A percentile compares a stretch with the other conserved stretches of the same genome.
phyloP scores from a whole-genome alignment of 2,113 vertebrate species.

The Grallaria varia region DNA sequence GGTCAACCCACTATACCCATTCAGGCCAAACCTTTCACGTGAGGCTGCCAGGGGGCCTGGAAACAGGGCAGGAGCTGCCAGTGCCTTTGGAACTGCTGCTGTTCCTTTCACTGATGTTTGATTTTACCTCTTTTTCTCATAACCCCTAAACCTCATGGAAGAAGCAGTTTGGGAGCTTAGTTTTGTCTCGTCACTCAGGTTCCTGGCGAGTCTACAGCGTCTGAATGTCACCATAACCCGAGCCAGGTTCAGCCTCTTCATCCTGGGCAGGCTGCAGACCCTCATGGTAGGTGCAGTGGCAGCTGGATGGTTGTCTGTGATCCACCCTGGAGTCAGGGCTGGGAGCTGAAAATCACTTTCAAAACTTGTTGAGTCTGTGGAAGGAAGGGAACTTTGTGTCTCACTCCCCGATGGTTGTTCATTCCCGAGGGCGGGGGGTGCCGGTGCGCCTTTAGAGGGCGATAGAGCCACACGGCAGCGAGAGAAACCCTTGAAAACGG shows the following conservation, averaged over 20 bases:
- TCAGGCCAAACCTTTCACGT: background rate
- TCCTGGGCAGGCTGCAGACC: slow-evolving; percentile 82
- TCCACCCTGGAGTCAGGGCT: background rate
- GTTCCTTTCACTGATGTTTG: background rate
- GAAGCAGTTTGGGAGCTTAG: background rate
- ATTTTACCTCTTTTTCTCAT: background rate
- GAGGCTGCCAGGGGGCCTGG: background rate
- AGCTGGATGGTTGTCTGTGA: background rate
- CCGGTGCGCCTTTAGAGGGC: slow-evolving; percentile 2
- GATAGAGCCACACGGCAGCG: background rate
- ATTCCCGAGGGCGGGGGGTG: background rate
- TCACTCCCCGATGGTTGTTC: background rate
- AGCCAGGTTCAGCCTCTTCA: slow-evolving; percentile 85
- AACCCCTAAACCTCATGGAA: background rate
- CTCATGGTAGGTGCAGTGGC: slow-evolving; percentile 75
- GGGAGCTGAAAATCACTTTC: background rate
- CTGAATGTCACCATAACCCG: slow-evolving; percentile 87
- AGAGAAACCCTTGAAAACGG: background rate
- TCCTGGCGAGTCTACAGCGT: slow-evolving; percentile 82
- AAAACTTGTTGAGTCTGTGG: background rate
- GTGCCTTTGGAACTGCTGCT: background rate
- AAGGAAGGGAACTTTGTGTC: background rate
- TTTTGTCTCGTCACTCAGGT: slow-evolving; percentile 65
- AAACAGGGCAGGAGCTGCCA: background rate
- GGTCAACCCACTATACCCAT: no score